phyloP scores from a whole-genome alignment of 2,113 vertebrate genomes.

The Procavia capensis region DNA sequence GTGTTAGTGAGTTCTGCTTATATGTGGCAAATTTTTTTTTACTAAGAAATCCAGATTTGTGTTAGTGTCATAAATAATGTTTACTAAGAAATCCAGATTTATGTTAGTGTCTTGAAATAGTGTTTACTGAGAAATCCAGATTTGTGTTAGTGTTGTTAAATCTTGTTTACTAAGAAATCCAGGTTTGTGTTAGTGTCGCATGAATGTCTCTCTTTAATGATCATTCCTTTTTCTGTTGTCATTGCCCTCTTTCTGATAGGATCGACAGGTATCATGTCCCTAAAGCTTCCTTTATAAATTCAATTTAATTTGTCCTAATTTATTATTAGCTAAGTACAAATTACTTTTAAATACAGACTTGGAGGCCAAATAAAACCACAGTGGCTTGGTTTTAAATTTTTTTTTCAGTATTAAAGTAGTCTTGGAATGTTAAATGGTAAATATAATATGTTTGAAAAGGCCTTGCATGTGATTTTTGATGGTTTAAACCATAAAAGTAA shows the following conservation, averaged over 20 bases:
- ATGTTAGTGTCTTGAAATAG: constrained; percentile 79
- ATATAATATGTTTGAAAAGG: constrained; percentile 64
- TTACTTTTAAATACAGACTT: constrained; percentile 69
- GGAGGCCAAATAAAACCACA: constrained; percentile 57
- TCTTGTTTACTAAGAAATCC: constrained; percentile 69
- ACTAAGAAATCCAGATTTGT: too few relatives aligned
- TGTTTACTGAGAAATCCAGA: too few relatives aligned
- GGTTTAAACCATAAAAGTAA: constrained; percentile 36
- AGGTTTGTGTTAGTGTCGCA: constrained; percentile 78
- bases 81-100: constrained; percentile 73
- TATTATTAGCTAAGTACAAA: constrained; percentile 61
- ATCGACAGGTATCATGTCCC: constrained; percentile 83
- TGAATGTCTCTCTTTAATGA: constrained; percentile 82
- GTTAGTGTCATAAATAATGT: neutral
- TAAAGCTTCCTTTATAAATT: constrained; percentile 77
- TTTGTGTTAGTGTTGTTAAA: too few relatives aligned
- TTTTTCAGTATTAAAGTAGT: constrained; percentile 49
- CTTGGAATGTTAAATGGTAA: constrained; percentile 55
- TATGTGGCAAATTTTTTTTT: constrained; percentile 56
- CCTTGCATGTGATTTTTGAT: constrained; percentile 68
- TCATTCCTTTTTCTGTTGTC: constrained; percentile 75
- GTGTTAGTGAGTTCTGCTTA: constrained; percentile 74
- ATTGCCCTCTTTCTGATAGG: constrained; percentile 84
- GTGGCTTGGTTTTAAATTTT: constrained; percentile 53
- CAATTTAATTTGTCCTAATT: constrained; percentile 67